Percentiles rank a stretch among this genome's conserved stretches.
These are phyloP conservation scores for Temnothorax ravouxi DNA, from an alignment of 2,888 invertebrate species.

Conservation along the genomic window DNA sequence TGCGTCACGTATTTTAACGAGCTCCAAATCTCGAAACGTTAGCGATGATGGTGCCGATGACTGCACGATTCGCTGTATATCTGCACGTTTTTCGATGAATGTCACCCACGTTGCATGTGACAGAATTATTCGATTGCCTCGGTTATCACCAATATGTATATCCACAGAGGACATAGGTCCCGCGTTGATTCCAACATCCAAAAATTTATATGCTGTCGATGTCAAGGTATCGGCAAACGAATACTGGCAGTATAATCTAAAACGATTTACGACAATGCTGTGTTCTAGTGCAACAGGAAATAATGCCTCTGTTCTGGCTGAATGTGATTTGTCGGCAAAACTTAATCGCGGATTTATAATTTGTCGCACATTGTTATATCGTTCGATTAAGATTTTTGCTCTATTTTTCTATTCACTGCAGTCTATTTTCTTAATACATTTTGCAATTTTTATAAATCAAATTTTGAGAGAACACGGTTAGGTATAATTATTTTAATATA, in stretches of 20 bases:
- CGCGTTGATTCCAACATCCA: no score
- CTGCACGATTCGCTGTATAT: no score
- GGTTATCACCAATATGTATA: no score
- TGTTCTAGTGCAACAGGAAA: constrained; percentile 19
- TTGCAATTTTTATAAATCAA: background rate
- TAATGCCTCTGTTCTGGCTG: constrained; percentile 14
- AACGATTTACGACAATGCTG: constrained; percentile 47
- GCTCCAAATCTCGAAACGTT: no score
- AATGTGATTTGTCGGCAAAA: constrained; percentile 23
- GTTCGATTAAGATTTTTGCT: constrained; percentile 8
- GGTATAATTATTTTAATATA: background rate
- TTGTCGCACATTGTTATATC: background rate
- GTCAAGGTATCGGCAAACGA: constrained; percentile 63
- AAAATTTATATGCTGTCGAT: no score
- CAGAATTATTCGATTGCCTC: no score
- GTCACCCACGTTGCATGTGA: no score
- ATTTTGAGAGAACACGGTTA: background rate
- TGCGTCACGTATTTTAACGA: no score
- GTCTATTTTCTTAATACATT: background rate
- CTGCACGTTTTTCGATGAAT: no score
- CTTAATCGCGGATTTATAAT: constrained; percentile 33
- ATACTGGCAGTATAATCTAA: constrained; percentile 58
- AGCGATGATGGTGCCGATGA: no score
- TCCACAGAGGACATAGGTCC: no score
- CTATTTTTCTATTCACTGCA: background rate